These are phyloP conservation scores for Pasiphila rectangulata DNA, from an alignment of 2,888 invertebrate genomes.

Conservation along the genomic window DNA sequence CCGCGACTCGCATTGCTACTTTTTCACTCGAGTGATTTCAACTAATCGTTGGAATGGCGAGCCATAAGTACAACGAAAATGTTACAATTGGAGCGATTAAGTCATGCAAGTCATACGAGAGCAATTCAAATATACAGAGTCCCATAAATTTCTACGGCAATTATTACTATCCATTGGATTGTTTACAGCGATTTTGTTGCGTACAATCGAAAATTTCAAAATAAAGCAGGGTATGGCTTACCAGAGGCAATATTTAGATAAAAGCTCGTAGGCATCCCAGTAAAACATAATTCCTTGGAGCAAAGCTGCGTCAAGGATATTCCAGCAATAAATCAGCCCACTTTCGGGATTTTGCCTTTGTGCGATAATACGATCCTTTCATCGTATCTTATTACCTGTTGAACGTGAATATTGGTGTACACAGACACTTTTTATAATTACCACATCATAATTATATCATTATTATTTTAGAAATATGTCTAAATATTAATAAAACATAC, in stretches of 20 bases:
- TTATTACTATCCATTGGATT: too few relatives aligned
- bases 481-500: conserved; percentile 12
- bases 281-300: conserved; percentile 49
- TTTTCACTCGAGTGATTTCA: too few relatives aligned
- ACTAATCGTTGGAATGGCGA: too few relatives aligned
- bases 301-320: conserved; percentile 52
- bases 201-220: conserved; percentile 11
- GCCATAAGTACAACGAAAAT: too few relatives aligned
- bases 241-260: conserved; percentile 28
- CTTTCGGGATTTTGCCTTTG: conserved; percentile 56
- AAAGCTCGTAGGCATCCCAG: conserved; percentile 35
- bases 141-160: too few relatives aligned
- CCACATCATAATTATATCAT: conserved; percentile 20
- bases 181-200: too few relatives aligned
- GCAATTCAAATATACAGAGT: too few relatives aligned
- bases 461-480: conserved; percentile 5
- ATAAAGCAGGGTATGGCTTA: conserved; percentile 19
- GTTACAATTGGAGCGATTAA: too few relatives aligned
- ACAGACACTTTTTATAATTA: conserved; percentile 43
- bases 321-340: conserved; percentile 60
- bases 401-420: conserved; percentile 53
- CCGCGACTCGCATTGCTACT: too few relatives aligned
- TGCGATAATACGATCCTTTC: conserved; percentile 63
- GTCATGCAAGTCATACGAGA: too few relatives aligned
- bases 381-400: conserved; percentile 68